Evolutionary conservation across 2,113 vertebrate genomes (phyloP), one percentile per base, ranked within the genome.

Genomic region (Xyliphius kryptos): DNA sequence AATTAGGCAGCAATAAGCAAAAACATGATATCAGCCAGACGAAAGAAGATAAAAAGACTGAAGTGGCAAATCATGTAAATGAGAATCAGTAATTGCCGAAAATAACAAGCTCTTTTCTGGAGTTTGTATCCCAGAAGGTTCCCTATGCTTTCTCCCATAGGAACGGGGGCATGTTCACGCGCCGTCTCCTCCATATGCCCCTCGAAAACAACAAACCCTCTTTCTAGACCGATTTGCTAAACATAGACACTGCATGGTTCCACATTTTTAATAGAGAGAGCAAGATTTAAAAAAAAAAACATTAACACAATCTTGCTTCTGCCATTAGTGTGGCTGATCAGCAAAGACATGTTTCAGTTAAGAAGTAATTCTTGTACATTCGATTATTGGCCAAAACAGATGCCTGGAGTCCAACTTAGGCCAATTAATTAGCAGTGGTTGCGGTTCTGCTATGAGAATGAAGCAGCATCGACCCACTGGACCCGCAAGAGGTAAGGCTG

Each of bases 91-190:
- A 50, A 61, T 32, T 57, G 46, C 22, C n/a, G 58, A 36, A 58
- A 52, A 71, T 63, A 53, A 67, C 53, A 47, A 62, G 59, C 32
- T 55, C 44, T 36, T 59, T 51, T 44, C 11, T 56, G 59, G 53
- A 70, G 43, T 40, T 12, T 2, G 20, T 14, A 5, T 60, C n/a
- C n/a, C 32, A 60, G 32, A 40, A 11, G 15, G 43, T 8, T 36
- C 3, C 19, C 46, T 57, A 3, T 11, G 7, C 9, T 13, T 8
- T 20, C 16, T 37, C 60, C 36, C 59, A n/a, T 20, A 61, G 15
- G 40, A 19, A 54, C 5, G 1, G 10, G 6, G 54, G 51, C 14
- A 44, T 46, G 51, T 36, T 63, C 51, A 63, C 41, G 12, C 32
- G 21, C 47, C 19, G 1, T 12, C 36, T 57, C 63, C 54, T 51